Conservation (phyloP, 2,797 vertebrate genomes). For the Nothura maculosa region DNA sequence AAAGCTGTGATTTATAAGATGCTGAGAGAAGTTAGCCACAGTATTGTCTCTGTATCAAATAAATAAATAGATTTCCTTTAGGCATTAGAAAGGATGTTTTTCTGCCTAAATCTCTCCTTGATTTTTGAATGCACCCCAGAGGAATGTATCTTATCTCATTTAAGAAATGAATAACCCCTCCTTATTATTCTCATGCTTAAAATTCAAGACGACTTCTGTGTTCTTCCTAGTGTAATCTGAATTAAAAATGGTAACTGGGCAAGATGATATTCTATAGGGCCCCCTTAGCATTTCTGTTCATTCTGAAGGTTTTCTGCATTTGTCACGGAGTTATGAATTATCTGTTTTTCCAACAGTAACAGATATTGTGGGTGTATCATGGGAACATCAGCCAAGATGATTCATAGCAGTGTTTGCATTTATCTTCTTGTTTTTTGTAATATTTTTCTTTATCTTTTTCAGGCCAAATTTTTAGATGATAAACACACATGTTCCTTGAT, state of each 20-base stretch:
- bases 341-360: neutral
- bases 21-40: neutral
- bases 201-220: neutral
- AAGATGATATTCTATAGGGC: fast-evolving
- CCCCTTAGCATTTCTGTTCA: neutral
- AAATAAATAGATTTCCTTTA: neutral
- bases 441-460: neutral
- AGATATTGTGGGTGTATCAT: neutral
- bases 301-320: neutral
- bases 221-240: neutral
- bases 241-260: neutral
- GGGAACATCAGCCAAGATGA: neutral
- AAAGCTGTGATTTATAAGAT: neutral
- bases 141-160: neutral
- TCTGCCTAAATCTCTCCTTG: neutral
- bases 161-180: neutral
- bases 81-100: neutral
- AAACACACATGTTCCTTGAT: neutral
- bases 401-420: neutral
- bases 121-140: neutral
- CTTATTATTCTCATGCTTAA: neutral
- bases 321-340: neutral
- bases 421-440: neutral
- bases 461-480: neutral
- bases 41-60: neutral